Base-by-base conservation (phyloP, 2,888 invertebrate genomes). In the Epistrophe eligans region DNA sequence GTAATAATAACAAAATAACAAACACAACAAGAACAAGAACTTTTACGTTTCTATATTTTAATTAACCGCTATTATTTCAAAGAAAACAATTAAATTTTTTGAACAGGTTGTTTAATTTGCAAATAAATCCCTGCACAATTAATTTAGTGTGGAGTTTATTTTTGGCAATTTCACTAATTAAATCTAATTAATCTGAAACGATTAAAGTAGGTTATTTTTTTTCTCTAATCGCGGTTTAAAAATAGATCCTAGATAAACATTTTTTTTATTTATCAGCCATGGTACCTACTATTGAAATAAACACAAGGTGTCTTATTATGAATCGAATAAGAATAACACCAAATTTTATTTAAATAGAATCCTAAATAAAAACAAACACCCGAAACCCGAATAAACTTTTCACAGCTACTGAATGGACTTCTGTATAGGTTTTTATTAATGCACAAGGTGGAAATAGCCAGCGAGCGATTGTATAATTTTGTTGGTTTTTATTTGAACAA, bases 401-500 rank as follows among this genome's bases (percentile, higher is more conserved):
- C 13, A 13, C 2, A 40, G 8, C 28, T 9, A 55, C 55, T 55
- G n/a, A 55, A 55, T 13, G 32, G 11, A 24, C 24, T 60, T 60
- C 40, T 40, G 13, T 40, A 7, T 1, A 9, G 15, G 1, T 60
- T 40, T 13, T 13, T 15, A 17, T 13, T 40, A 15, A n/a, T 64
- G 35, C 35, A 66, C 1, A 50, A 50, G 50, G 35, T 67, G 32
- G 15, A 67, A 67, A 35, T 17, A 48, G 48, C 17, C 48, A 13
- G 28, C n/a, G 15, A 13, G 28, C n/a, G 15, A 24, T 10, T 32
- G 50, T 35, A 43, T 13, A 15, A 15, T n/a, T 35, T 35, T 66
- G 24, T 7, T 15, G 15, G 17, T 50, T n/a, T n/a, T 57, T 17
- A 35, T 35, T 66, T 66, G 32, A 66, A 66, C 50, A 35, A 50